Conservation (phyloP, 1,140 invertebrate genomes). For the Rhyacophila brunnea region DNA sequence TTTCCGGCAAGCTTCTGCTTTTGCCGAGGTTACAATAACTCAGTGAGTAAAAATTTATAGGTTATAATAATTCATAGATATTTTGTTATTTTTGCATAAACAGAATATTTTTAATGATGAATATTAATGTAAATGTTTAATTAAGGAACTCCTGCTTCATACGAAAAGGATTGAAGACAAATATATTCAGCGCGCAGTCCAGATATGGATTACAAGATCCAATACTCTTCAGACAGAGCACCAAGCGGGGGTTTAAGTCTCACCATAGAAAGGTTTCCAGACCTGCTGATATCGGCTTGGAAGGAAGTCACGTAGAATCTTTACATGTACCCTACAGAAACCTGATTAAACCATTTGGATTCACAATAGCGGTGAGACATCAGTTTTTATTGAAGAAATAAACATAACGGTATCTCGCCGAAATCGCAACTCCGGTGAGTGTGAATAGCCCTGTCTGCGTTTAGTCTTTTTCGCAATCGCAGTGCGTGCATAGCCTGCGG, state of each 20-base stretch:
- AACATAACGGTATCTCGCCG: no score
- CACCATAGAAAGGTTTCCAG: constrained; percentile 17
- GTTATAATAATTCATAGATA: constrained; percentile 8
- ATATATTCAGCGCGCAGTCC: constrained; percentile 2
- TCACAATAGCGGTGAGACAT: constrained; percentile 64
- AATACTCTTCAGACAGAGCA: constrained; percentile 18
- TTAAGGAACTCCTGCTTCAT: constrained; percentile 18
- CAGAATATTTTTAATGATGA: no score
- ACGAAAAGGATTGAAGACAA: constrained; percentile 7
- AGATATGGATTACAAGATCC: constrained; percentile 4
- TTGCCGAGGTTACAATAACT: constrained; percentile 9
- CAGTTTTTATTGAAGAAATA: no score
- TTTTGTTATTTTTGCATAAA: no score
- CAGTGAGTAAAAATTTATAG: constrained; percentile 16
- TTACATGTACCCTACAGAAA: constrained; percentile 47
- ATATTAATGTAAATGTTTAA: not conserved
- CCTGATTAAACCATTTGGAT: constrained; percentile 66
- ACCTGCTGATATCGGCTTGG: constrained; percentile 13
- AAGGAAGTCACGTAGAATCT: constrained; percentile 34
- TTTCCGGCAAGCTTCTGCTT: not conserved
- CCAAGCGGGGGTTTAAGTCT: constrained; percentile 25
- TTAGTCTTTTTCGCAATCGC: no score
- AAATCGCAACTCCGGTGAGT: no score
- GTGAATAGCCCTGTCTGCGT: no score
- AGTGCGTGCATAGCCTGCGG: no score